These are phyloP conservation scores for Eulemur albifrons DNA, from an alignment of 2,797 vertebrate genomes.

Conservation along the genomic window DNA sequence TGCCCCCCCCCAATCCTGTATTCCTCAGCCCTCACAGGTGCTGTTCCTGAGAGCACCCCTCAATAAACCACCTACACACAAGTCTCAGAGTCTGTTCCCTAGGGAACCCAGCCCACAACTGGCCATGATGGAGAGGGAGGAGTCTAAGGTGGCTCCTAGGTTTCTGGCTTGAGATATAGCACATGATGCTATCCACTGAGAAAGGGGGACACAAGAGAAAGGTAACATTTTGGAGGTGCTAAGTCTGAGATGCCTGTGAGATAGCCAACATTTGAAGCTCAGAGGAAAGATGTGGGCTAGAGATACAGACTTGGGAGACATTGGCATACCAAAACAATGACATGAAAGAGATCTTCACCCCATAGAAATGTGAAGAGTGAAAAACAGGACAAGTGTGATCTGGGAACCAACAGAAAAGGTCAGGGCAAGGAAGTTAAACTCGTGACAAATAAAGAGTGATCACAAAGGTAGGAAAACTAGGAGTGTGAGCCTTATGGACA, in stretches of 20 bases:
- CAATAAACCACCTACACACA: not conserved
- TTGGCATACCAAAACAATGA: not conserved
- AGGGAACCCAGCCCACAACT: not conserved
- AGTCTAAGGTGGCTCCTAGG: too few species aligned
- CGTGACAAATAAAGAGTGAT: not conserved
- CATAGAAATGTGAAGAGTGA: not conserved
- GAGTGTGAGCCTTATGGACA: not conserved
- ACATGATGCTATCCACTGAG: not conserved
- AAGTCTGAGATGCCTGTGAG: not conserved
- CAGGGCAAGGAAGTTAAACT: not conserved
- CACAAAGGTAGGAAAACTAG: not conserved
- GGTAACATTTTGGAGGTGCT: not conserved
- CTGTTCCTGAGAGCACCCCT: not conserved
- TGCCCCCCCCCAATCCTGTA: not conserved
- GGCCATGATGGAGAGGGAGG: not conserved
- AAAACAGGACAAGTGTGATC: not conserved
- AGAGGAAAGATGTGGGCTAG: not conserved
- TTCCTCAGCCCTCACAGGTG: not conserved
- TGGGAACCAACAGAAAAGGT: not conserved
- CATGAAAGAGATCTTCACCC: not conserved
- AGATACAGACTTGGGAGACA: not conserved
- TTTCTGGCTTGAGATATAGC: not conserved
- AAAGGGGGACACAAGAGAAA: not conserved
- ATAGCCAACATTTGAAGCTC: not conserved
- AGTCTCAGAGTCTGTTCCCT: not conserved